Conservation (phyloP, 2,888 invertebrate genomes). For the Nomada lathburiana region DNA sequence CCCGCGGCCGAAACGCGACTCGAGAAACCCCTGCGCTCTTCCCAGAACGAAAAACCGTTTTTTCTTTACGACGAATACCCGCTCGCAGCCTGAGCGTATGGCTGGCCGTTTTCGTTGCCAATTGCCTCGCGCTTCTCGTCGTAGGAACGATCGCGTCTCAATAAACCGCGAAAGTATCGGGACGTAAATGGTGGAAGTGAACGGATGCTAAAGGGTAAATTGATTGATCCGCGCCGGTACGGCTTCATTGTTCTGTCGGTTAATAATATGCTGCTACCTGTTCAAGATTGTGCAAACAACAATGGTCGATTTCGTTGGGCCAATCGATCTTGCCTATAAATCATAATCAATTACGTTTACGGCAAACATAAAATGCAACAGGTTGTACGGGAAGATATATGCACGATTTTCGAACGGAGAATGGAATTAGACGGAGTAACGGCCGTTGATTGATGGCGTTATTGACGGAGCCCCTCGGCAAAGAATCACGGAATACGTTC, state of each 20-base stretch:
- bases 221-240: background rate
- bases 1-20: slow-evolving; percentile 69
- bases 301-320: background rate
- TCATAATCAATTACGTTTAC: background rate
- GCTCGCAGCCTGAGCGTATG: background rate
- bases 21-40: slow-evolving; percentile 56
- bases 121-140: background rate
- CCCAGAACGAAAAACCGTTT: slow-evolving; percentile 70
- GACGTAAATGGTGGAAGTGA: background rate
- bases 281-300: background rate
- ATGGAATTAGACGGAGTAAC: no score
- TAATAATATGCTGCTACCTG: background rate
- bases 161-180: no score
- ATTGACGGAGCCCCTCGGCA: background rate
- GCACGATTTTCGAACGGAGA: background rate
- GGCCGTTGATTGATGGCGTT: background rate
- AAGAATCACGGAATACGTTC: no score
- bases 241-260: background rate
- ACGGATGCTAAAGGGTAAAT: background rate
- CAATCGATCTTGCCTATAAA: slow-evolving; percentile 10
- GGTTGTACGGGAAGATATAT: background rate
- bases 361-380: background rate
- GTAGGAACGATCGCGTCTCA: no score
- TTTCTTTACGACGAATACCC: slow-evolving; percentile 47
- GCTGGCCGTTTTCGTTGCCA: background rate